Base-by-base conservation (phyloP, 2,797 vertebrate species). In the Vultur gryphus region DNA sequence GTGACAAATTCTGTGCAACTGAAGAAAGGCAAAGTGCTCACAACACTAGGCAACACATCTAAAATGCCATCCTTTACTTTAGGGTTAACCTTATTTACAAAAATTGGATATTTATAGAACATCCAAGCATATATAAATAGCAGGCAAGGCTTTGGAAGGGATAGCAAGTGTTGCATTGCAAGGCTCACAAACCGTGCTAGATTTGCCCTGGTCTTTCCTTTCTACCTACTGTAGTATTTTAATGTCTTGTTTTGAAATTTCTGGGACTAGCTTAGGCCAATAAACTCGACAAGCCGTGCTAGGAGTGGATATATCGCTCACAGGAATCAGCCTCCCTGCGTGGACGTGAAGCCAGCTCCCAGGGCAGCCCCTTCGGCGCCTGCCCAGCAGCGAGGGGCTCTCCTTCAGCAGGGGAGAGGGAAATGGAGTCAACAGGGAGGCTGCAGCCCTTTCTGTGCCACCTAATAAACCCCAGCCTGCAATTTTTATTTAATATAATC, bases 291-390 rank as follows among this genome's bases (percentile, higher is more conserved):
- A 31, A 64, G 17, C 16, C 24, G n/a, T 19, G 24, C 21, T 39
- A 44, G 33, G 24, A 19, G 35, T 2, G 12, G 37, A 13, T 31
- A 5, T 10, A 12, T 12, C 2, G 0, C 37, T 21, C 19, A 1
- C 11, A 25, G 41, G 52, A 59, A 26, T 3, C 3, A 0, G 18
- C 23, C 33, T 35, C 14, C 35, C 41, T 3, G 15, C 1, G 0
- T 2, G 18, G 7, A 1, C 1, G 1, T 10, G 18, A 26, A 37
- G 28, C 9, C 44, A 25, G 25, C 7, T 54, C 25, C 57, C 41
- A 20, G 48, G 48, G 11, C n/a, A 16, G 4, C 20, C 19, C 28
- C 33, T 31, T 35, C 1, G 2, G 37, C 1, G 1, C 37, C 16
- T 1, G 33, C 37, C 37, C 61, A 16, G 46, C 39, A 37, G 15